Percentiles rank a stretch among this genome's conserved stretches.
phyloP scores from a whole-genome alignment of 2,888 invertebrate species.

The Nemotelus pantherinus region DNA sequence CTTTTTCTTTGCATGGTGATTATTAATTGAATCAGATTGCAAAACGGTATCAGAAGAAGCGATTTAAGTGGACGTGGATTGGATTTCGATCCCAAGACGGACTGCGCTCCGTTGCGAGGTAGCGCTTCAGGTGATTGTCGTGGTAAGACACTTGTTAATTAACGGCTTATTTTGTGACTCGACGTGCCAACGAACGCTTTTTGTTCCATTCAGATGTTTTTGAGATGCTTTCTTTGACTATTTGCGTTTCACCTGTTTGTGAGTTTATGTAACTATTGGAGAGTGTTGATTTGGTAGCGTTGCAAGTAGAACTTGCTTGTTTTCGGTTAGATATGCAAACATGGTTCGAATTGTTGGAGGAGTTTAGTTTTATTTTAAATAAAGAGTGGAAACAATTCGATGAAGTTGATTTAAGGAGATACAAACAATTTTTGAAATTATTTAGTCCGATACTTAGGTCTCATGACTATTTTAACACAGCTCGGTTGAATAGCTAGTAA shows the following conservation, averaged over 20 bases:
- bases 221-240: neutral
- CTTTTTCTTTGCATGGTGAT: conserved; percentile 33
- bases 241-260: conserved; percentile 30
- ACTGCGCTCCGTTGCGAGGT: conserved; percentile 9
- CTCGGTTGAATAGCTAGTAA: too few relatives aligned
- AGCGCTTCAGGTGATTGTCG: conserved; percentile 43
- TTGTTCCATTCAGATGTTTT: conserved; percentile 31
- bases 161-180: conserved; percentile 44
- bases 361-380: too few relatives aligned
- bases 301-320: too few relatives aligned
- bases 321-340: too few relatives aligned
- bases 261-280: too few relatives aligned
- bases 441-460: too few relatives aligned
- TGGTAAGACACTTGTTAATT: conserved; percentile 46
- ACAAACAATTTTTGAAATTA: too few relatives aligned
- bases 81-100: neutral
- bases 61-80: conserved; percentile 30
- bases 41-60: conserved; percentile 41
- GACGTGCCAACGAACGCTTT: conserved; percentile 17
- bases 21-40: conserved; percentile 45
- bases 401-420: too few relatives aligned
- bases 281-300: too few relatives aligned
- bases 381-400: too few relatives aligned
- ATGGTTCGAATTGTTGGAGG: too few relatives aligned
- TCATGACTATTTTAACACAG: too few relatives aligned